These are phyloP conservation scores for Sphenodon punctatus DNA, from an alignment of 2,797 vertebrate species.

Conservation along the genomic window DNA sequence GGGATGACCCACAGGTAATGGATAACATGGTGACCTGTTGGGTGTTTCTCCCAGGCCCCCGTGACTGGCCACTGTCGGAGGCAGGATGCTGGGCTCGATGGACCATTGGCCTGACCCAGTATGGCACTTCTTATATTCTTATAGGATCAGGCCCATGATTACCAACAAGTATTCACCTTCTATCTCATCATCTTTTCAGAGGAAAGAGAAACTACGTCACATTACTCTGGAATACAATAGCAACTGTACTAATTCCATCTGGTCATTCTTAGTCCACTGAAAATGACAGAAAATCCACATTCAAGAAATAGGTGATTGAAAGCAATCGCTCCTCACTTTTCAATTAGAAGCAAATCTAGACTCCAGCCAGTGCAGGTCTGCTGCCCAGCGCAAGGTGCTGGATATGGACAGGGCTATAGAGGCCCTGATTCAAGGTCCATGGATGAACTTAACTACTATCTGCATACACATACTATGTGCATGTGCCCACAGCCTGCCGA, in stretches of 20 bases:
- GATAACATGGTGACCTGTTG: too few relatives aligned
- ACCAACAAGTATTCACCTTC: not conserved
- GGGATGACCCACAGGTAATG: too few relatives aligned
- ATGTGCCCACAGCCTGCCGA: too few relatives aligned
- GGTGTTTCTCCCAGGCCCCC: too few relatives aligned
- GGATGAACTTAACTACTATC: too few relatives aligned
- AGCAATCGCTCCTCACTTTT: not conserved
- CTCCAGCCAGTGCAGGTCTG: not conserved
- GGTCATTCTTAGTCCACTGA: not conserved
- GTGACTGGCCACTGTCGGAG: too few relatives aligned
- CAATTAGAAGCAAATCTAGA: not conserved
- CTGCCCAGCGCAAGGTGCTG: not conserved
- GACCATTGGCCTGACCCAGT: too few relatives aligned
- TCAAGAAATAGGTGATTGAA: not conserved
- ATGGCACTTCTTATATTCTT: too few relatives aligned
- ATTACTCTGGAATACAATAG: not conserved
- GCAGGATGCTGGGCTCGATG: too few relatives aligned
- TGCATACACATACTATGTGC: too few relatives aligned
- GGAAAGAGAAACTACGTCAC: constrained; percentile 20
- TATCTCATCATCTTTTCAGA: constrained; percentile 13
- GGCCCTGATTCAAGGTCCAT: too few relatives aligned
- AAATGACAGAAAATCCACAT: not conserved
- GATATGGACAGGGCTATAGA: too few relatives aligned
- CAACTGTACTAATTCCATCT: not conserved
- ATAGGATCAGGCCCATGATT: constrained; percentile 2